These are phyloP conservation scores for Spodoptera picta DNA, from an alignment of 2,888 invertebrate species.

Conservation along the genomic window DNA sequence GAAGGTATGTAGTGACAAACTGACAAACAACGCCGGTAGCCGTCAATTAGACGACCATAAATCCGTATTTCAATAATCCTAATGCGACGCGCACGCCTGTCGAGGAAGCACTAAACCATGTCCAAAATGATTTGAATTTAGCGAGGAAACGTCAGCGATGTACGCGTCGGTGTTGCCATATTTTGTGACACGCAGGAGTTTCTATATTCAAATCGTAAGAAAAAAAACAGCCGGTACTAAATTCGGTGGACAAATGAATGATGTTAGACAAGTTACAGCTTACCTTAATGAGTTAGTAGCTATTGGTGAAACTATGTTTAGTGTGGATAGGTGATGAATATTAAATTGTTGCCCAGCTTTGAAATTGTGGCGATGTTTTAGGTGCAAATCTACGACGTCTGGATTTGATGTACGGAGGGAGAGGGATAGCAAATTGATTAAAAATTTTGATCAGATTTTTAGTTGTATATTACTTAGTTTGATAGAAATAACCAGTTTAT, in stretches of 20 bases:
- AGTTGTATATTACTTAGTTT: too few species aligned
- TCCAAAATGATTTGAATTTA: slow-evolving; percentile 65
- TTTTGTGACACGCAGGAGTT: slow-evolving; percentile 27
- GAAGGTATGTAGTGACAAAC: slow-evolving; percentile 44
- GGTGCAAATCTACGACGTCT: neutral
- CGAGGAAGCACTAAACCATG: slow-evolving; percentile 69
- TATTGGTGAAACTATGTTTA: slow-evolving; percentile 19
- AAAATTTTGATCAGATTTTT: too few species aligned
- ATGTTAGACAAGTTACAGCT: slow-evolving; percentile 19
- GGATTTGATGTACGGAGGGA: neutral
- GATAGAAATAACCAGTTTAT: too few species aligned
- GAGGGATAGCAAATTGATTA: too few species aligned
- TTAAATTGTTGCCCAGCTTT: slow-evolving; percentile 7
- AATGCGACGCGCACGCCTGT: slow-evolving; percentile 53
- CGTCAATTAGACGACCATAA: slow-evolving; percentile 58
- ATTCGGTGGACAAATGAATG: slow-evolving; percentile 22
- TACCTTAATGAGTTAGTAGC: slow-evolving; percentile 25
- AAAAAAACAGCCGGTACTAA: slow-evolving; percentile 27
- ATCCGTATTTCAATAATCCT: slow-evolving; percentile 58
- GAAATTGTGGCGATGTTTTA: slow-evolving; percentile 5
- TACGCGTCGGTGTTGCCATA: slow-evolving; percentile 50
- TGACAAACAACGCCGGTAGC: slow-evolving; percentile 34
- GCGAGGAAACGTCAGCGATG: slow-evolving; percentile 69
- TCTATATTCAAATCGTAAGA: slow-evolving; percentile 30
- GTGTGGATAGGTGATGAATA: slow-evolving; percentile 12